Evolutionary conservation across 2,797 vertebrate genomes (phyloP).

Genomic region (Tamandua tetradactyla): DNA sequence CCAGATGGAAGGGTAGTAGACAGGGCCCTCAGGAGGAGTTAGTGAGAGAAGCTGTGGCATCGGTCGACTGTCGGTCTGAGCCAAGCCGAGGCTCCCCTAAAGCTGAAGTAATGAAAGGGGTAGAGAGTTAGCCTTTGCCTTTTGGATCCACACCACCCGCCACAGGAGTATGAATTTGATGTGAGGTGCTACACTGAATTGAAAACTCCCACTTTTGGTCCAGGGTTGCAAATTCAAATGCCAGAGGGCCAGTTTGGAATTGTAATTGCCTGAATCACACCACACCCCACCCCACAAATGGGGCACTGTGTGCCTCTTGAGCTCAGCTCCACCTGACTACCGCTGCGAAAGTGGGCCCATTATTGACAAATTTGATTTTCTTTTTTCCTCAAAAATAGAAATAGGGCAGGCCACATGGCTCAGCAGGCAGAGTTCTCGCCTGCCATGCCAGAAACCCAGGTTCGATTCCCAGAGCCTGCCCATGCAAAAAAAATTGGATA

Average conservation of each 20-base stretch:
- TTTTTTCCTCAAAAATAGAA: slow-evolving; percentile 26
- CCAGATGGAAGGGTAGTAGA: slow-evolving; percentile 63
- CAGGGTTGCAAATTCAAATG: neutral
- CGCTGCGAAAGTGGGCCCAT: neutral
- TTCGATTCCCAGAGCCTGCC: too few species aligned
- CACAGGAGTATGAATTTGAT: neutral
- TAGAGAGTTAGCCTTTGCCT: slow-evolving; percentile 39
- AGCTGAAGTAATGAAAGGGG: slow-evolving; percentile 15
- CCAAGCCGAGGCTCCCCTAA: slow-evolving; percentile 90
- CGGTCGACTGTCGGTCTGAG: slow-evolving; percentile 90
- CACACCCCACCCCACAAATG: neutral
- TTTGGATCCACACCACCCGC: neutral
- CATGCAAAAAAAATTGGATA: slow-evolving; percentile 47
- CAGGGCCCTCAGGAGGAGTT: slow-evolving; percentile 92
- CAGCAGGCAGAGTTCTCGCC: too few species aligned
- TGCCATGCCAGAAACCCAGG: too few species aligned
- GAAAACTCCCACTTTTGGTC: neutral
- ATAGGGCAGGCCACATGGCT: too few species aligned
- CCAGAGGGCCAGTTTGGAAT: neutral
- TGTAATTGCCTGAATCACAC: neutral
- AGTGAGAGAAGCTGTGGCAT: slow-evolving; percentile 90
- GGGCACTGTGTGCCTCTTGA: neutral
- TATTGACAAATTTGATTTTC: neutral
- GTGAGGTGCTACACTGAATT: neutral
- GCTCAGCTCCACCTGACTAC: neutral